A percentile compares a stretch with the other conserved stretches of the same genome.
Conservation (phyloP, 2,797 vertebrate species). For the Schizothorax lantsangensis region DNA sequence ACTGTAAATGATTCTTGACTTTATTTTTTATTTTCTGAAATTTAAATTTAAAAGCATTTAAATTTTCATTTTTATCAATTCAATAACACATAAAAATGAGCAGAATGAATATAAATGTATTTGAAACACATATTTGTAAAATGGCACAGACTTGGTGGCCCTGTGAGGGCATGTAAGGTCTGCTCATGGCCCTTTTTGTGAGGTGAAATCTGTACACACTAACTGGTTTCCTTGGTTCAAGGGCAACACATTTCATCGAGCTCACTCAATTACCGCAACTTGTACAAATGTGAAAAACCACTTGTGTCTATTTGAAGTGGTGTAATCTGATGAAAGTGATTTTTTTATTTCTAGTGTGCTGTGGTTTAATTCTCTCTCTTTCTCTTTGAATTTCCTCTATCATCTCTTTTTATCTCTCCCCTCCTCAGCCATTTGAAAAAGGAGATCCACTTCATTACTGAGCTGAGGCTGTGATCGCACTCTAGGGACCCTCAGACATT, state of each 20-base stretch:
- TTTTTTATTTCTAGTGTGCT: constrained; percentile 44
- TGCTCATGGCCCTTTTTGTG: not conserved
- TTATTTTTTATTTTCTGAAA: too few species aligned
- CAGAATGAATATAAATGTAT: not conserved
- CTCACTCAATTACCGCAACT: constrained; percentile 51
- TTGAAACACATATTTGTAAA: not conserved
- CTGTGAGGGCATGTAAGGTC: constrained; percentile 28
- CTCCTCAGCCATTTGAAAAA: constrained; percentile 46
- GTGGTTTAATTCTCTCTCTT: constrained; percentile 46
- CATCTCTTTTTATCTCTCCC: constrained; percentile 40
- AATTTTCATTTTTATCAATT: not conserved
- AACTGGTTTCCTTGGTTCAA: constrained; percentile 46
- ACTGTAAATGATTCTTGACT: too few species aligned
- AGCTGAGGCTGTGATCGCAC: constrained; percentile 48
- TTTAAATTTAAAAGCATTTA: not conserved
- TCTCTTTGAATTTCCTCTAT: constrained; percentile 46
- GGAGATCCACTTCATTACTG: constrained; percentile 56
- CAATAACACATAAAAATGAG: not conserved
- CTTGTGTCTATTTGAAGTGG: constrained; percentile 51
- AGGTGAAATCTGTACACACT: constrained; percentile 7
- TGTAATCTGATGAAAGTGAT: constrained; percentile 52
- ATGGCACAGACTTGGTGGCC: not conserved
- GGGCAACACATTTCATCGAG: constrained; percentile 44
- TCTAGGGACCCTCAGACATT: constrained; percentile 43
- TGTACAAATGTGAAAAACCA: constrained; percentile 53